These are phyloP conservation scores for Masnerella sp. DNA, from an alignment of 2,888 invertebrate genomes.

Conservation along the genomic window DNA sequence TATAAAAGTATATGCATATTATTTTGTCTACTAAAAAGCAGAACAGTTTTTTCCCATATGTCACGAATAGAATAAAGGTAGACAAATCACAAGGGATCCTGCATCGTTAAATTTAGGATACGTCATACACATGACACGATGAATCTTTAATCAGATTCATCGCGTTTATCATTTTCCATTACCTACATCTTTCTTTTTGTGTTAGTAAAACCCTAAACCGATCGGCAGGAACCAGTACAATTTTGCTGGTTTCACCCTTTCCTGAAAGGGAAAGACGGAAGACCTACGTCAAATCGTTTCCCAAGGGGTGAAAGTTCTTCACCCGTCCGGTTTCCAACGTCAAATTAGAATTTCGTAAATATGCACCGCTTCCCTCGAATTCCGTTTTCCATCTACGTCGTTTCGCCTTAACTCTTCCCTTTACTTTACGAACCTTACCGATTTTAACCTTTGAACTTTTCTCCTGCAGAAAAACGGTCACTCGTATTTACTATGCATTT, in stretches of 20 bases:
- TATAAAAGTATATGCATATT: slow-evolving; percentile 38
- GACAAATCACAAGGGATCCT: slow-evolving; percentile 48
- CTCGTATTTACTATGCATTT: background rate
- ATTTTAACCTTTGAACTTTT: slow-evolving; percentile 11
- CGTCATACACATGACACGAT: slow-evolving; percentile 75
- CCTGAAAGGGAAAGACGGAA: slow-evolving; percentile 64
- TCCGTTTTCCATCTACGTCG: slow-evolving; percentile 68
- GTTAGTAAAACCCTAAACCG: slow-evolving; percentile 41
- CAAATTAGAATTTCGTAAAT: slow-evolving; percentile 75
- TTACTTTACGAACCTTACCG: slow-evolving; percentile 14
- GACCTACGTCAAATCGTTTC: slow-evolving; percentile 72
- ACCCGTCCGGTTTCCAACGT: slow-evolving; percentile 69
- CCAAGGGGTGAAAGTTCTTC: slow-evolving; percentile 70
- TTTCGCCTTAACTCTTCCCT: slow-evolving; percentile 28
- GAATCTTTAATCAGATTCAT: slow-evolving; percentile 77
- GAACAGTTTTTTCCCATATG: slow-evolving; percentile 65
- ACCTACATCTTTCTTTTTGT: slow-evolving; percentile 60
- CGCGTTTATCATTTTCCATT: slow-evolving; percentile 76
- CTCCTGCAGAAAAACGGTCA: background rate
- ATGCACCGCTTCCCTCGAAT: slow-evolving; percentile 66
- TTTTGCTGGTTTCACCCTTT: slow-evolving; percentile 57
- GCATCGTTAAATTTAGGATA: slow-evolving; percentile 69
- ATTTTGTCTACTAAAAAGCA: slow-evolving; percentile 45
- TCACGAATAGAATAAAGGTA: slow-evolving; percentile 63
- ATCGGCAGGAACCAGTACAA: slow-evolving; percentile 29